These are phyloP conservation scores for Netta rufina DNA, from an alignment of 2,797 vertebrate species.

Conservation along the genomic window DNA sequence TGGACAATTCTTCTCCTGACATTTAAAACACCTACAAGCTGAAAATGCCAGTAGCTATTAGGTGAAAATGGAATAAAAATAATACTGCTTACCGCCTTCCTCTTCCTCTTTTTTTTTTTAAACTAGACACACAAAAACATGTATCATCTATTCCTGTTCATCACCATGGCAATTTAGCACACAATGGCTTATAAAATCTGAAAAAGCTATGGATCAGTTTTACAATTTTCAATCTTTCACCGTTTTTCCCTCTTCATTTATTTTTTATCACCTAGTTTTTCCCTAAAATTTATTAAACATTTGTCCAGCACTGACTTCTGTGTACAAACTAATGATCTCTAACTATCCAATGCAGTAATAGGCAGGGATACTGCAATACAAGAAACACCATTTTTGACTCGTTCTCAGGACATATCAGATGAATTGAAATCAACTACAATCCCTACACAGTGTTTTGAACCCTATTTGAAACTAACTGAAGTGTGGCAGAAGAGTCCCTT, in stretches of 20 bases:
- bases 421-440: not conserved
- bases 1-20: not conserved
- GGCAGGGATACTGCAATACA: not conserved
- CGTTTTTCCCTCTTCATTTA: not conserved
- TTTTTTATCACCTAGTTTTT: not conserved
- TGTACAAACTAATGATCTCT: not conserved
- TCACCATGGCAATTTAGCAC: not conserved
- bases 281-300: not conserved
- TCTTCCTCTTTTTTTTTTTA: not conserved
- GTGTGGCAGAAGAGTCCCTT: accelerated
- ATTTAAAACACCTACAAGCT: not conserved
- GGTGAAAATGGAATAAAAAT: not conserved
- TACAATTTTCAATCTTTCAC: not conserved
- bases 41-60: not conserved
- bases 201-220: not conserved
- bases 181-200: not conserved
- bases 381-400: not conserved
- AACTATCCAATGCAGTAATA: not conserved
- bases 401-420: not conserved
- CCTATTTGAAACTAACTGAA: not conserved
- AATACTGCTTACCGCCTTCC: not conserved
- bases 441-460: not conserved
- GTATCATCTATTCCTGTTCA: not conserved
- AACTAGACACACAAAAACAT: not conserved
- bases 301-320: not conserved